Evolutionary conservation across 2,888 invertebrate species (phyloP), one percentile per base, ranked within the genome.

Genomic region (Phaonia tiefii): DNA sequence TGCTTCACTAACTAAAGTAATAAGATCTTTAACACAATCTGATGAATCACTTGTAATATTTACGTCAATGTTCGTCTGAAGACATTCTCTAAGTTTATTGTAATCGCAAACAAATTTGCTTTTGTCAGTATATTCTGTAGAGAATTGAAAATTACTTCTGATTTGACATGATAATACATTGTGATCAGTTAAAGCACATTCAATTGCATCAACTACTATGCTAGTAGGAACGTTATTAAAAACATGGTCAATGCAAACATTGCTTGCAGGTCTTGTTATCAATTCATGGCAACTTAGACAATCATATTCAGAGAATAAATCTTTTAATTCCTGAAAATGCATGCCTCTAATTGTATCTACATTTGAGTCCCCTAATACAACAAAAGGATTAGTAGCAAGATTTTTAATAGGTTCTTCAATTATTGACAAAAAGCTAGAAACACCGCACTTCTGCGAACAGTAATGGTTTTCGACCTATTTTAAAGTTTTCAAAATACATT

Each of bases 341-440:
- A 1, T 13, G 11, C 1, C 11, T 37, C 25, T 20, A 42, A 25
- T 22, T 0, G 22, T 1, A 63, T 72, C 63, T 17, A 72, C 39
- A 60, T 74, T 74, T 7, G 74, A 65, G 13, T 73, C 73, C 5
- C 74, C 74, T 15, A 67, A 20, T 3, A 74, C n/a, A 60, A 60
- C 13, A 11, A 15, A 22, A 7, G 17, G 46, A 1, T 37, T 31
- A 13, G 22, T 46, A 1, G 31, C 22, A 60, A 58, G 3, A 25
- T 3, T 11, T 1, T 1, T 7, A 56, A 8, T 17, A 42, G 11
- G 26, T 71, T 44, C 20, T 56, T 44, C 17, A 49, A 67, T 13
- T 2, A 44, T 60, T 49, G 37, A 51, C 13, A 73, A 26, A 73
- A 54, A 73, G 13, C 65, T 42, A 17, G 17, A 0, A 2, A 65